Base-by-base conservation (phyloP, 2,888 invertebrate genomes). In the Pardosa pseudoannulata region DNA sequence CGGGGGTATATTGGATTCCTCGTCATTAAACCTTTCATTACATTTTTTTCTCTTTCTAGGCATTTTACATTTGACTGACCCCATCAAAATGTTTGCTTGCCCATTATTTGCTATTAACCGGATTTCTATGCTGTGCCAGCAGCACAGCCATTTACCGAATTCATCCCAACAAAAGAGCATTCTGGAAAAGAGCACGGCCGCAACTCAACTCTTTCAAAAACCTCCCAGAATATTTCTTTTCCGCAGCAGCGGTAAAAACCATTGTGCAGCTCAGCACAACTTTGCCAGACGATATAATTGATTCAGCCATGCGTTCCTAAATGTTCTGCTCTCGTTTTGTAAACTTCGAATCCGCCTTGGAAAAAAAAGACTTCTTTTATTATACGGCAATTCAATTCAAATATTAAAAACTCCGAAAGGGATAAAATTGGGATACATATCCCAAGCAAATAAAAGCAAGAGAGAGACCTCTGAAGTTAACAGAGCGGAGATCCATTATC, bases 191-290 rank as follows among this genome's bases (percentile, higher is more conserved):
- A 83, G 71, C 31, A 67, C 73, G 67, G 67, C 7, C 71, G 27
- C 72, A 73, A 78, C 36, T 76, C 39, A 83, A 78, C 83, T 72
- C 78, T 85, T 83, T 78, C 32, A 68, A 74, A 62, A 73, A 65
- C 70, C 65, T 76, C 16, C 75, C 29, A 85, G 73, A 85, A 78
- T 67, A 67, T 78, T 76, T 64, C 71, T 85, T 70, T 78, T 70
- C 64, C 71, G 36, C 39, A 36, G 68, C 78, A 78, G 78, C 78
- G 78, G 83, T 78, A 73, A 16, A 46, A 85, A 68, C 83, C 73
- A 85, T 85, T 85, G 83, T 85, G 78, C 83, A 85, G 79, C 78
- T 85, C 82, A 39, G 72, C 31, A 83, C 76, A 83, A 72, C 71
- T 76, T 72, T 64, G 41, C 39, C 64, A 73, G 78, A 79, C 73